Conservation (phyloP, 2,888 invertebrate species). For the Apamea monoglypha region DNA sequence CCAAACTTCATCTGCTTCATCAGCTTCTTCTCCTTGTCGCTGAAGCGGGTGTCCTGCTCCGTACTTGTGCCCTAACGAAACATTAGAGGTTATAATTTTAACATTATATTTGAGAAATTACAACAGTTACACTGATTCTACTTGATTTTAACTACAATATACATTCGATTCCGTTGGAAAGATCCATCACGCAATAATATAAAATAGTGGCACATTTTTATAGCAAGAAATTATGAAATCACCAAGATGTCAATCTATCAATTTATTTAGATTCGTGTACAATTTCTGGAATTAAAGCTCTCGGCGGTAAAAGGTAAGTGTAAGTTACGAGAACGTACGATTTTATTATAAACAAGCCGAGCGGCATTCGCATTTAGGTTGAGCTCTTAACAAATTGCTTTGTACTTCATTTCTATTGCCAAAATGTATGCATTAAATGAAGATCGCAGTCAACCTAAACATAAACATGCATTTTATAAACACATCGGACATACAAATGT, state of each 20-base stretch:
- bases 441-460: constrained; percentile 2
- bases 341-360: not conserved
- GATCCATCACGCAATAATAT: not conserved
- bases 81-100: constrained; percentile 24
- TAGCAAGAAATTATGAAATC: not conserved
- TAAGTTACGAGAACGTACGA: not conserved
- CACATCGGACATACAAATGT: not conserved
- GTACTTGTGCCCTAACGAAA: constrained; percentile 97
- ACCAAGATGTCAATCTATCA: not conserved
- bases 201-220: not conserved
- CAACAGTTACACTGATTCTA: not conserved
- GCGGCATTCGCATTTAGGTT: not conserved
- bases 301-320: not conserved
- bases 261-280: not conserved
- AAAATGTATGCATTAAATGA: not conserved
- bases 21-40: constrained; percentile 99
- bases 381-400: not conserved
- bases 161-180: not conserved
- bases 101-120: not conserved
- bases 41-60: constrained; percentile 99
- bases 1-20: constrained; percentile 99
- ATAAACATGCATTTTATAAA: not conserved
- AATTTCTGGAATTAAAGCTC: not conserved
- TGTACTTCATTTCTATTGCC: not conserved
- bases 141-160: not conserved